phyloP scores from a whole-genome alignment of 1,140 invertebrate genomes.

The Panagrolaimus sp. region DNA sequence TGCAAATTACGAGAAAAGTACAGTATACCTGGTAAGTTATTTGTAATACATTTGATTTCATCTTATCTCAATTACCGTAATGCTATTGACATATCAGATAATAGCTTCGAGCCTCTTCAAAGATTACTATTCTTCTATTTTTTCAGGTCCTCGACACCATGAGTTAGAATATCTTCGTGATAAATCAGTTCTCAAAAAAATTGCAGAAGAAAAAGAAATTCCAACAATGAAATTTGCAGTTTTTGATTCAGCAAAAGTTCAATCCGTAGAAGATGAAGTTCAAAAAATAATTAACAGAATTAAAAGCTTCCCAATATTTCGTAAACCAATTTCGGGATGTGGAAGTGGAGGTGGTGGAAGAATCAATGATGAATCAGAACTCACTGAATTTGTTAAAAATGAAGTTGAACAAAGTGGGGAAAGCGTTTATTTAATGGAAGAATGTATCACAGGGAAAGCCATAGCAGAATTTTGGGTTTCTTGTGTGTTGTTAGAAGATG shows the following conservation, averaged over 20 bases:
- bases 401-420: not conserved
- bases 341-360: conserved; percentile 25
- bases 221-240: conserved; percentile 6
- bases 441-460: not conserved
- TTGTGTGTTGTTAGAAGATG: conserved; percentile 12
- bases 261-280: conserved; percentile 5
- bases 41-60: not conserved
- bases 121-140: too few relatives aligned
- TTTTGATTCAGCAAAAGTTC: not conserved
- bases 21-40: conserved; percentile 16
- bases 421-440: conserved; percentile 17
- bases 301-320: conserved; percentile 21
- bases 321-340: conserved; percentile 21
- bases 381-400: not conserved
- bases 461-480: conserved; percentile 20
- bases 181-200: not conserved
- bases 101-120: too few relatives aligned
- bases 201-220: conserved; percentile 3
- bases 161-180: not conserved
- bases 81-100: too few relatives aligned
- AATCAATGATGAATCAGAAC: conserved; percentile 13
- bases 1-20: conserved; percentile 17
- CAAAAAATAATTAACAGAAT: conserved; percentile 11
- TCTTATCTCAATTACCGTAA: conserved; percentile 23
- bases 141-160: not conserved